Evolutionary conservation across 1,140 invertebrate genomes (phyloP).

Genomic region (Propsilocerus akamusi): DNA sequence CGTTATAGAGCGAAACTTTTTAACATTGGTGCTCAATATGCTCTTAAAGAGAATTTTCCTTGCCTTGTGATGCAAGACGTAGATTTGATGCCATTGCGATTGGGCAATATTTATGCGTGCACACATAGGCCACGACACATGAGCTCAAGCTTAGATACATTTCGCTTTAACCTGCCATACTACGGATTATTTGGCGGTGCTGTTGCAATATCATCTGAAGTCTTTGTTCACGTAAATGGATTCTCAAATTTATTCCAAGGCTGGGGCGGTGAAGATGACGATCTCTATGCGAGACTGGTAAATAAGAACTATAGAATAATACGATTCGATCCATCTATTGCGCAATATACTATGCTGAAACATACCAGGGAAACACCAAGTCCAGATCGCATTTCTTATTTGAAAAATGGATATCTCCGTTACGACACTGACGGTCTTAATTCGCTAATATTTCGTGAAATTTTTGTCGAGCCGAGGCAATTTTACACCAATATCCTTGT

Average conservation of each 20-base stretch:
- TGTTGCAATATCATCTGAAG: conserved; percentile 46
- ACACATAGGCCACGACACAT: conserved; percentile 71
- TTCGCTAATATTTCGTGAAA: conserved; percentile 41
- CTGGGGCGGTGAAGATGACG: conserved; percentile 85
- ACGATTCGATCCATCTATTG: conserved; percentile 48
- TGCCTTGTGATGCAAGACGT: conserved; percentile 94
- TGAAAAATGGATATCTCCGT: conserved; percentile 27
- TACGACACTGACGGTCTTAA: conserved; percentile 48
- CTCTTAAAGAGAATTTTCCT: conserved; percentile 48
- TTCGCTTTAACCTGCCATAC: conserved; percentile 63
- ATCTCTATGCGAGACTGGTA: conserved; percentile 49
- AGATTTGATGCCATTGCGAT: conserved; percentile 78
- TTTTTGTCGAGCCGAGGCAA: conserved; percentile 30
- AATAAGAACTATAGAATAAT: conserved; percentile 33
- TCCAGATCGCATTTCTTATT: conserved; percentile 15
- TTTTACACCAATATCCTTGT: conserved; percentile 39
- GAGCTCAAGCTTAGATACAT: conserved; percentile 79
- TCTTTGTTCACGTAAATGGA: conserved; percentile 69
- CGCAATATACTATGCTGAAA: conserved; percentile 57
- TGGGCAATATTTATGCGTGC: conserved; percentile 82
- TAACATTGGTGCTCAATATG: conserved; percentile 76
- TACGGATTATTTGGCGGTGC: conserved; percentile 54
- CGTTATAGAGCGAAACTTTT: conserved; percentile 79
- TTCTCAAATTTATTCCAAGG: conserved; percentile 67
- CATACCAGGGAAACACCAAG: conserved; percentile 38